Base-by-base conservation (phyloP, 2,113 vertebrate species). In the Tricholaema leucomelas region DNA sequence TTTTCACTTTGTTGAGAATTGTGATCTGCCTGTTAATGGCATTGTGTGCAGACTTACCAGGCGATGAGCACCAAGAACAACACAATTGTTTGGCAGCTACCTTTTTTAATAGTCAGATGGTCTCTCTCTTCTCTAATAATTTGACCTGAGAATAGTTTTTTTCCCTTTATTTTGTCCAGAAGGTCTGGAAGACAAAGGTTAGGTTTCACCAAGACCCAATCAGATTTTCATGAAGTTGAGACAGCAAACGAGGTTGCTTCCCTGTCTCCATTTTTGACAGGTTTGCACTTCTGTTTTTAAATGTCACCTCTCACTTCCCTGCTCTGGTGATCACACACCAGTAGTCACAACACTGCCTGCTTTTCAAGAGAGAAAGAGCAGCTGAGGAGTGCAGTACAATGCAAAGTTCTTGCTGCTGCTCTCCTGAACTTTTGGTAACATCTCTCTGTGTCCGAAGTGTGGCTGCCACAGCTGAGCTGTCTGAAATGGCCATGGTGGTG, bases 151-250 rank as follows among this genome's bases (percentile, higher is more conserved):
- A 33, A 66, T 38, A 15, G 12, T 36, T 27, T 42, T n/a, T 25
- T 46, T 44, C 81, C 60, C 48, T 50, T 24, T 50, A 25, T 25
- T 50, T 50, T 50, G 12, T 50, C 31, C 13, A 42, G 75, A 79
- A 63, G 18, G 10, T 52, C 70, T 87, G 74, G 60, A 90, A 93
- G 18, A 60, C 77, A 71, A 52, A 79, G 55, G 93, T 87, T 90
- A 86, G 85, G 82, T 90, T 91, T 94, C 31, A 10, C 48, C 50
- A 17, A 55, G 27, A 19, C 55, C 23, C 91, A 74, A 93, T 91
- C 70, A 80, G 56, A 65, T 72, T 71, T 92, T 87, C 48, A 52
- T 50, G 2, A 85, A 75, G 56, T 52, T 75, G 75, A 92, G 24
- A 12, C 27, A 82, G 81, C 92, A 90, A 77, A 84, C 19, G 50